Conservation (phyloP, 2,888 invertebrate species). For the Ephialtes manifestator region DNA sequence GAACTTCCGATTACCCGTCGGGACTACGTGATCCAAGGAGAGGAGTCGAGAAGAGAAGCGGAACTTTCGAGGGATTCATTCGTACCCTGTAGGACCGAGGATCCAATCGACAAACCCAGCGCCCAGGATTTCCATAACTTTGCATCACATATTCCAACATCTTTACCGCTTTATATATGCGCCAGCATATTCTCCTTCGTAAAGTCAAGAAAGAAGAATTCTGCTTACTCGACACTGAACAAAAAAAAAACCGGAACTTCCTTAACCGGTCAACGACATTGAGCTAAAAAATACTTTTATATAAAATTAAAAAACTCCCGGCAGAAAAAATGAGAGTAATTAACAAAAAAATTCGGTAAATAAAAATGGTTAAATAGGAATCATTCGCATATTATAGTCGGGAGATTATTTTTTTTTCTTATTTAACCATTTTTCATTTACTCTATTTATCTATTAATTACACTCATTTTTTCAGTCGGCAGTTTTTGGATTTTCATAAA, state of each 20-base stretch:
- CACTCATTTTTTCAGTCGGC: not conserved
- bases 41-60: constrained; percentile 27
- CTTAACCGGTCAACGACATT: not conserved
- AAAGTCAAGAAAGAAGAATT: not conserved
- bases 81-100: constrained; percentile 17
- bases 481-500: too few relatives aligned
- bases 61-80: constrained; percentile 52
- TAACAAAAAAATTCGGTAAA: too few relatives aligned
- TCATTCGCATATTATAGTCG: too few relatives aligned
- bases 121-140: constrained; percentile 62
- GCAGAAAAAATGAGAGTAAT: too few relatives aligned
- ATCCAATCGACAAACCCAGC: constrained; percentile 35
- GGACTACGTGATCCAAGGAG: constrained; percentile 37
- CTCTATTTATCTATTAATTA: too few relatives aligned
- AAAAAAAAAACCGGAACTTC: not conserved
- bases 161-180: constrained; percentile 3
- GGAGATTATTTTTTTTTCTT: too few relatives aligned
- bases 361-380: too few relatives aligned
- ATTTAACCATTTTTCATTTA: too few relatives aligned
- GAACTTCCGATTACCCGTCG: constrained; percentile 59
- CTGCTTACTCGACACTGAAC: not conserved
- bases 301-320: too few relatives aligned
- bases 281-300: not conserved
- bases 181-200: constrained; percentile 8
- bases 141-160: constrained; percentile 42